These are phyloP conservation scores for Pollenia labialis DNA, from an alignment of 2,888 invertebrate species.

Conservation along the genomic window DNA sequence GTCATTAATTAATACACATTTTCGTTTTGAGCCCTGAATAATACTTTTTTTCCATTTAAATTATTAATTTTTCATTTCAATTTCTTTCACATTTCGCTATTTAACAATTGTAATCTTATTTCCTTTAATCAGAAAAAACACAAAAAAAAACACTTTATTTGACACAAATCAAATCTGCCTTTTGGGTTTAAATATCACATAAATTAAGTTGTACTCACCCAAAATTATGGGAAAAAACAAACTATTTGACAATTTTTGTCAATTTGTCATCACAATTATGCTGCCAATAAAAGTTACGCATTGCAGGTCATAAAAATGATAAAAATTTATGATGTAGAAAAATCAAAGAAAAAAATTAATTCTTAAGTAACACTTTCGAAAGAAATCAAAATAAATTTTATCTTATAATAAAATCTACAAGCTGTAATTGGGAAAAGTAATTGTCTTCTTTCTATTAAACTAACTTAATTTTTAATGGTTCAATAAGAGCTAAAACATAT, in stretches of 20 bases:
- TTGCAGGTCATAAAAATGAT: constrained; percentile 65
- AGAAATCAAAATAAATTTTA: constrained; percentile 21
- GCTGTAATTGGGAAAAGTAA: too few relatives aligned
- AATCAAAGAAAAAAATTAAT: neutral
- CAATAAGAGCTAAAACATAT: too few relatives aligned
- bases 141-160: constrained; percentile 9
- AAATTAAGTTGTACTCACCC: neutral
- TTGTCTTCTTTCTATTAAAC: too few relatives aligned
- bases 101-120: neutral
- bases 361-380: neutral
- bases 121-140: neutral
- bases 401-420: neutral
- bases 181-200: constrained; percentile 4
- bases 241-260: constrained; percentile 52
- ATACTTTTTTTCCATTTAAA: too few relatives aligned
- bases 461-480: neutral
- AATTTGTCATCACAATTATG: constrained; percentile 64
- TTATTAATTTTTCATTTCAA: neutral
- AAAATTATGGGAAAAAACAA: neutral
- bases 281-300: constrained; percentile 66
- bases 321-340: constrained; percentile 59
- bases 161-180: constrained; percentile 16
- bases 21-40: too few relatives aligned
- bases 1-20: too few relatives aligned
- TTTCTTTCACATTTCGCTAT: neutral